These are phyloP conservation scores for Corythornis madagascariensis DNA, from an alignment of 2,113 vertebrate species.

Conservation along the genomic window DNA sequence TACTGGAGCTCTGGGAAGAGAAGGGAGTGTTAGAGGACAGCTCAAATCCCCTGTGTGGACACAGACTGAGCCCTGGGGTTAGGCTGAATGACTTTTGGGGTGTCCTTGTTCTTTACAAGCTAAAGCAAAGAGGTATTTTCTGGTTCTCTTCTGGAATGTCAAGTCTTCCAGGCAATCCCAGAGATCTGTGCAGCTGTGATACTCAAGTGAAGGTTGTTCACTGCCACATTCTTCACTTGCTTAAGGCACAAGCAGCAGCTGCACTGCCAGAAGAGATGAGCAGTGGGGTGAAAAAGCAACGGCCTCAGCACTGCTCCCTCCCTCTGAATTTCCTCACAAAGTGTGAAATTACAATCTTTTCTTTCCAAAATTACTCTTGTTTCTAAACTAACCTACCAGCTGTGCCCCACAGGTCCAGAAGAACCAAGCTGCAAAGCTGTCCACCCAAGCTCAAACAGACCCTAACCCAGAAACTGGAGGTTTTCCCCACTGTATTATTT, in stretches of 20 bases:
- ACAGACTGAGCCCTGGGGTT: background rate
- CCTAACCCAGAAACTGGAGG: background rate
- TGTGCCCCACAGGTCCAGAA: background rate
- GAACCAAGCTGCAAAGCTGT: background rate
- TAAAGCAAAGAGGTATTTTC: background rate
- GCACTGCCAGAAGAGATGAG: background rate
- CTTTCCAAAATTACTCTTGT: background rate
- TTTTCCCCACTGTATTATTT: background rate
- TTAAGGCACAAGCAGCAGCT: background rate
- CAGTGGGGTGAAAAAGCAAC: background rate
- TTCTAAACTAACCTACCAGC: background rate
- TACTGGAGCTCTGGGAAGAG: slow-evolving; percentile 83
- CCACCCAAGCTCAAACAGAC: background rate
- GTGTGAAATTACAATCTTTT: background rate
- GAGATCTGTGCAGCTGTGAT: background rate
- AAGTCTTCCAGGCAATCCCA: background rate
- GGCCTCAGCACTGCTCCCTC: background rate
- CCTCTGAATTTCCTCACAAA: background rate
- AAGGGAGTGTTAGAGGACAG: background rate
- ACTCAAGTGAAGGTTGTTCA: background rate
- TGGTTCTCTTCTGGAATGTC: background rate
- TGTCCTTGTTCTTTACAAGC: background rate
- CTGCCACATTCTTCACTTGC: background rate
- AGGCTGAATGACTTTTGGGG: background rate
- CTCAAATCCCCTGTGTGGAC: background rate